Evolutionary conservation across 2,888 invertebrate species (phyloP), one percentile per base, ranked within the genome.

Genomic region (Apocheima hispidaria): DNA sequence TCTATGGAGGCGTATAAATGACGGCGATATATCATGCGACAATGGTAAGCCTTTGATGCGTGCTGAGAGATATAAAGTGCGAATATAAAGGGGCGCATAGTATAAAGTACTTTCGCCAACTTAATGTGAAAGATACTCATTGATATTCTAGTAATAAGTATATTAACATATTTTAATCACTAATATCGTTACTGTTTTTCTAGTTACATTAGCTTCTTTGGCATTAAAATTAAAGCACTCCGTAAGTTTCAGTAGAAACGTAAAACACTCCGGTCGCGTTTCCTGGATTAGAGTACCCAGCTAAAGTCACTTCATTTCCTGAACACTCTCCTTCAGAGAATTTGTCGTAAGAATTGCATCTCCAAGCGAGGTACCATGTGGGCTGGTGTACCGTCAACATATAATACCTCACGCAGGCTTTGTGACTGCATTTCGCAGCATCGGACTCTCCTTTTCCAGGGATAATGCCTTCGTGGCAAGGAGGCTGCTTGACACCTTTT

Each of bases 401-500:
- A 70, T 85, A 91, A 62, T 87, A 87, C 36, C 78, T 77, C 0
- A 90, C 78, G 48, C 92, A 92, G 0, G 88, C 86, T 60, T 90
- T 91, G 33, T 92, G 92, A 35, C 91, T 92, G 54, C 92, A 92
- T 33, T 85, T 90, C 0, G 89, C 89, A 0, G 84, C 81, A 18
- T 87, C 88, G 0, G 88, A 88, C 59, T 87, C 88, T 0, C 87
- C 86, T 16, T 86, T 78, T 0, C 84, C 88, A 1, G 88, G 87
- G 12, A 91, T 73, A 0, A 84, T 51, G 3, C 87, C 83, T 36
- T 79, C 81, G 43, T 81, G 84, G 60, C 94, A 94, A 30, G 93
- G 87, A 0, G 94, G 94, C 71, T 95, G 95, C 9, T 89, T 85
- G 36, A 77, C 79, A 0, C 94, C 95, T 68, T 93, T 94, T 7